These are phyloP conservation scores for Typhlomys cinereus DNA, from an alignment of 2,113 vertebrate genomes.

Conservation along the genomic window DNA sequence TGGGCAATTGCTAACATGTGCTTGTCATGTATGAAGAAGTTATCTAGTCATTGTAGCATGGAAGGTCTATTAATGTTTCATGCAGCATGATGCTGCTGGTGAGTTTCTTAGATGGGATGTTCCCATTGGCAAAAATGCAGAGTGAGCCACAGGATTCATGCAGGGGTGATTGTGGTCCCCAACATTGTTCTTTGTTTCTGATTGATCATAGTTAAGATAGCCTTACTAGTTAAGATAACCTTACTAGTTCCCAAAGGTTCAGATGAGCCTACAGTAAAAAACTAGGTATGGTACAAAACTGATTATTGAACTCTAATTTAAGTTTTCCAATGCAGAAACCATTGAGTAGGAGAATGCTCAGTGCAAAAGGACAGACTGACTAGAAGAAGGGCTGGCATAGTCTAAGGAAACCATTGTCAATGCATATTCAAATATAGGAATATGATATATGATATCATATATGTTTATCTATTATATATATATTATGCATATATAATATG, in stretches of 20 bases:
- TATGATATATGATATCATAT: too few species aligned
- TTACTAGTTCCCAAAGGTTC: neutral
- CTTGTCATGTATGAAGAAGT: neutral
- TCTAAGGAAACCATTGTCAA: neutral
- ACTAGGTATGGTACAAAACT: too few species aligned
- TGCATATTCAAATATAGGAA: too few species aligned
- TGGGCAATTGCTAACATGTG: neutral
- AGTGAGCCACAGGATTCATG: neutral
- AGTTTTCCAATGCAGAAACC: neutral
- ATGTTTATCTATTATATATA: too few species aligned
- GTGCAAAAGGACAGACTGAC: neutral
- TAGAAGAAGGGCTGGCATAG: neutral
- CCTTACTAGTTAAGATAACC: neutral
- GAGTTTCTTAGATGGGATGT: neutral
- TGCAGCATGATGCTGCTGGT: neutral
- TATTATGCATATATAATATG: too few species aligned
- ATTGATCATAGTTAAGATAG: neutral
- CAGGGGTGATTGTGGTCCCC: too few species aligned
- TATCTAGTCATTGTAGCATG: neutral
- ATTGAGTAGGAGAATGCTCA: neutral
- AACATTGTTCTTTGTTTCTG: neutral
- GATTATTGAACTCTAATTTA: neutral
- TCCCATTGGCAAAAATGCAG: neutral
- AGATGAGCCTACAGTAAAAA: neutral
- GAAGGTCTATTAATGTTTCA: neutral